Percentiles rank a stretch among this genome's conserved stretches.
Evolutionary conservation across 2,888 invertebrate genomes (phyloP).

Genomic region (Pseudococcus jackbeardsleyi): DNA sequence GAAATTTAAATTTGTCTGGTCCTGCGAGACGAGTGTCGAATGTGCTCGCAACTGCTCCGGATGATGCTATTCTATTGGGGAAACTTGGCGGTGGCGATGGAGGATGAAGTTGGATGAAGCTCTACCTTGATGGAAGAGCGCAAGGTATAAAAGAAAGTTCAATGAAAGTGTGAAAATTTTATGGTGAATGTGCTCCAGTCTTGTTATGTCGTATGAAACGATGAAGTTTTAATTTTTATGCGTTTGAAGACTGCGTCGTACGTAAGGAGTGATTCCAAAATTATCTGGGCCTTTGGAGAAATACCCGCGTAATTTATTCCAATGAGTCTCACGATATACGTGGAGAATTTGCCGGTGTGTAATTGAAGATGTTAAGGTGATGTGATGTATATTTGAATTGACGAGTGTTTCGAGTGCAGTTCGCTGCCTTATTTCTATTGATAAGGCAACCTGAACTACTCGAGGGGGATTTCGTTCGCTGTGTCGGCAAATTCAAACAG

Average conservation of each 20-base stretch:
- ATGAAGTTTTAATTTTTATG: slow-evolving; percentile 32
- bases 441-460: too few species aligned
- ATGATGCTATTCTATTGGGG: not conserved
- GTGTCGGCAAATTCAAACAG: too few species aligned
- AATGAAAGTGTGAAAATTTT: slow-evolving; percentile 8
- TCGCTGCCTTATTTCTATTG: too few species aligned
- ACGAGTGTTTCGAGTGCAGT: too few species aligned
- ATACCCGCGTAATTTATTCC: not conserved
- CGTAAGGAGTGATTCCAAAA: not conserved
- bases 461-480: too few species aligned
- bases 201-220: not conserved
- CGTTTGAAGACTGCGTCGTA: not conserved
- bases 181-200: not conserved
- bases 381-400: too few species aligned
- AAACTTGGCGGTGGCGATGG: not conserved
- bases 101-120: not conserved
- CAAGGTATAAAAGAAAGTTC: not conserved
- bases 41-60: not conserved
- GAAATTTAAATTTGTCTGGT: slow-evolving; percentile 26
- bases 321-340: too few species aligned
- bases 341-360: too few species aligned
- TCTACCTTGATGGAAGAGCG: not conserved
- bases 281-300: not conserved
- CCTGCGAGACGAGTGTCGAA: not conserved
- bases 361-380: too few species aligned